Evolutionary conservation across 2,797 vertebrate genomes (phyloP).

Genomic region (Gephyroberyx darwinii): DNA sequence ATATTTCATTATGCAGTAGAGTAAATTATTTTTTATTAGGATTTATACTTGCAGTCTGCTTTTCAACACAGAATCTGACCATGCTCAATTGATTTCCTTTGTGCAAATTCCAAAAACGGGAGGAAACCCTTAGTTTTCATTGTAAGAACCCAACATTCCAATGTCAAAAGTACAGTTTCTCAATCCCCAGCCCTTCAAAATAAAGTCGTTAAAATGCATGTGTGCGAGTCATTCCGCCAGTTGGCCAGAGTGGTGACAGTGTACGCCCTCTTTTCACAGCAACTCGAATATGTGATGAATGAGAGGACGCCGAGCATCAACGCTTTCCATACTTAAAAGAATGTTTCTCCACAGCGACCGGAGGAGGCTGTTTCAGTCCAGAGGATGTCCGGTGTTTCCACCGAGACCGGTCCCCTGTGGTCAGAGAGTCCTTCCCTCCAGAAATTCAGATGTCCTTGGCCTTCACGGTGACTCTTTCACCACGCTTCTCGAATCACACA

Average conservation of each 20-base stretch:
- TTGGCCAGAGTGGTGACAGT: background rate
- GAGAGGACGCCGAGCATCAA: conserved; percentile 21
- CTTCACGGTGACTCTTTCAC: conserved; percentile 56
- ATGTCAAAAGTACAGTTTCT: too few species aligned
- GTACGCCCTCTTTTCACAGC: conserved; percentile 30
- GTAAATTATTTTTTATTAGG: background rate
- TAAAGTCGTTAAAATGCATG: background rate
- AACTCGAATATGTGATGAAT: conserved; percentile 27
- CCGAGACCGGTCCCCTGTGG: background rate
- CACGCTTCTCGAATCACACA: background rate
- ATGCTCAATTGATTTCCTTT: background rate
- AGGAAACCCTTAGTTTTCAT: too few species aligned
- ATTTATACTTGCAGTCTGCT: too few species aligned
- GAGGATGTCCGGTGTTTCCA: conserved; percentile 11
- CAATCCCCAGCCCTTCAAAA: background rate
- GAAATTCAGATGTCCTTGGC: conserved; percentile 17
- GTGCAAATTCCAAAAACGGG: background rate
- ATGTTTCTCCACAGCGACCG: conserved; percentile 17
- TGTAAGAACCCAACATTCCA: too few species aligned
- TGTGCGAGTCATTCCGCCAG: background rate
- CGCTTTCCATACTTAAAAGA: conserved; percentile 15
- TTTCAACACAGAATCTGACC: too few species aligned
- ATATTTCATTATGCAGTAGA: conserved; percentile 15
- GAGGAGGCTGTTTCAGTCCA: conserved; percentile 20
- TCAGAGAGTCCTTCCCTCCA: background rate